phyloP scores from a whole-genome alignment of 2,113 vertebrate genomes.

The Hippocampus abdominalis region DNA sequence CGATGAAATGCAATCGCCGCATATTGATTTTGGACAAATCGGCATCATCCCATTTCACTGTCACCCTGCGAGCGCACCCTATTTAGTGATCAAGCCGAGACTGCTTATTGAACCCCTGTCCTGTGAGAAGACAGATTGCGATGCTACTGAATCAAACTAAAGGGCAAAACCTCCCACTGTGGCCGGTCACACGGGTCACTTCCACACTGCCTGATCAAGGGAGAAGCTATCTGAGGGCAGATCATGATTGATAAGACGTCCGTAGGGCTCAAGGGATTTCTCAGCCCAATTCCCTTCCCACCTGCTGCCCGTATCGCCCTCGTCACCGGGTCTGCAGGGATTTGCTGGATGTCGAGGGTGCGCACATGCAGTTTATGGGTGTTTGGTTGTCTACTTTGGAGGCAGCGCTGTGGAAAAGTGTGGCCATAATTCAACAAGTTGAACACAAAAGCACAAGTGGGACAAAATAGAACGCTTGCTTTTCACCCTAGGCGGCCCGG shows the following conservation, averaged over 20 bases:
- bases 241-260: constrained; percentile 61
- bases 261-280: constrained; percentile 48
- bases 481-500: too few species aligned
- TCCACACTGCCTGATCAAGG: constrained; percentile 42
- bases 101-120: constrained; percentile 46
- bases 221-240: constrained; percentile 40
- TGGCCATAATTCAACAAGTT: background rate
- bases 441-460: background rate
- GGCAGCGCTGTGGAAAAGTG: background rate
- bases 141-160: constrained; percentile 25
- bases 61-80: constrained; percentile 42
- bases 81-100: constrained; percentile 34
- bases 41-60: constrained; percentile 58
- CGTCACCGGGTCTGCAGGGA: constrained; percentile 43
- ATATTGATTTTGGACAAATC: constrained; percentile 64
- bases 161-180: constrained; percentile 55
- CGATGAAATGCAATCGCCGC: constrained; percentile 42
- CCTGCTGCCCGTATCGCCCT: constrained; percentile 41
- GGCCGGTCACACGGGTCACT: constrained; percentile 46
- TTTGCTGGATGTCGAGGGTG: constrained; percentile 53
- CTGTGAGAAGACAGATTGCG: constrained; percentile 45
- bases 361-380: constrained; percentile 34
- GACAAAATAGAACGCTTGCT: background rate
- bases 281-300: constrained; percentile 23
- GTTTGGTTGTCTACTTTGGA: background rate